Base-by-base conservation (phyloP, 2,797 vertebrate genomes). In the Hylomyscus alleni region DNA sequence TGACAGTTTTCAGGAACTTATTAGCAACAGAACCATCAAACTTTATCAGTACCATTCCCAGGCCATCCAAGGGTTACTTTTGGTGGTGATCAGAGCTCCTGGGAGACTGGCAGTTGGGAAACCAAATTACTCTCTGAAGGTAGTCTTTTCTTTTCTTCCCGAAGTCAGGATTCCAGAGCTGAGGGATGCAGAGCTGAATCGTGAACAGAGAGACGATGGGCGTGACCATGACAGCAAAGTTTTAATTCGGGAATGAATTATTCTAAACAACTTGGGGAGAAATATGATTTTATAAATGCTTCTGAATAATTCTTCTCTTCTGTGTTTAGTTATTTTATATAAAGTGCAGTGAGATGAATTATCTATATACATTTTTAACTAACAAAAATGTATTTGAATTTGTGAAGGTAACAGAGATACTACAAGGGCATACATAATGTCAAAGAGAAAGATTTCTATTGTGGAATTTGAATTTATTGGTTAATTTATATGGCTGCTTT, bases 221-320 rank as follows among this genome's bases (percentile, higher is more conserved):
- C 24, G 19, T 90, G 52, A 75, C 65, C 77, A 50, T 72, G 31
- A 82, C 37, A 19, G 3, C 20, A 62, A 8, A 22, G 24, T 44
- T 50, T 95, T 72, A 78, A 73, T 86, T 31, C n/a, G 73, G 77
- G 44, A 72, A 44, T 77, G 65, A 89, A 76, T 89, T 89, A 93
- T 92, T 89, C 52, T 88, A 73, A 77, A 62, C 67, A 73, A 76
- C 2, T 37, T 34, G 56, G 80, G 62, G 91, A 60, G 76, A 90
- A 85, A 94, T n/a, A 40, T 0, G 15, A 91, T 76, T 73, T 92
- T 60, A 13, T 82, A 50, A 67, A 31, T 69, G 14, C 40, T 90
- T 87, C 72, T 87, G 13, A 73, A 31, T 82, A 58, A 37, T 47
- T 89, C 50, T 95, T 29, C 17, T 93, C n/a, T 97, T 85, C 2